A percentile compares a stretch with the other conserved stretches of the same genome.
Evolutionary conservation across 1,140 invertebrate species (phyloP).

Genomic region (Cotesia vestalis): DNA sequence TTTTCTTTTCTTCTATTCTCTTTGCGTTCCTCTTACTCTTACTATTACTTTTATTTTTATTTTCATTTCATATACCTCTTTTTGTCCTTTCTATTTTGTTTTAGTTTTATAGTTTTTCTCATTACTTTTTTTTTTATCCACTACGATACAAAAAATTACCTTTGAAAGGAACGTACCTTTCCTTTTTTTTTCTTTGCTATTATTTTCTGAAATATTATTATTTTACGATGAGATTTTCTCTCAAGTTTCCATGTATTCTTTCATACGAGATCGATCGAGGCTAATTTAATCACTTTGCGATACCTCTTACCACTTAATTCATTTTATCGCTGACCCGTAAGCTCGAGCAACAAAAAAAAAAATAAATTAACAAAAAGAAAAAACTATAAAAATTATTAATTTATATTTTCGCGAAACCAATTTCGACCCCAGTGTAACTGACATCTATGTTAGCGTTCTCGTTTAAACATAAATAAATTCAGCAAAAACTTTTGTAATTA

Average conservation of each 20-base stretch:
- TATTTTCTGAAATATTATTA: conserved; percentile 16
- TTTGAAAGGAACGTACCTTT: too few species aligned
- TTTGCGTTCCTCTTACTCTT: too few species aligned
- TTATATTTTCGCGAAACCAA: too few species aligned
- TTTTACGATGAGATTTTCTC: conserved; percentile 23
- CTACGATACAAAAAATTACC: neutral
- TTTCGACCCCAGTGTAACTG: too few species aligned
- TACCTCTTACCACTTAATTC: conserved; percentile 7
- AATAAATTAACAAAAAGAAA: neutral
- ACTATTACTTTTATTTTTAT: neutral
- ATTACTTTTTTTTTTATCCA: neutral
- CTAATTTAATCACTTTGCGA: conserved; percentile 12
- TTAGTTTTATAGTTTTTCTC: conserved; percentile 13
- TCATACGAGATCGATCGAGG: neutral
- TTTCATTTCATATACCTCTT: neutral
- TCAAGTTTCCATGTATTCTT: neutral
- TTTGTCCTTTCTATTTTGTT: conserved; percentile 3
- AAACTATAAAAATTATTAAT: neutral
- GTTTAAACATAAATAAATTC: too few species aligned
- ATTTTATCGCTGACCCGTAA: conserved; percentile 14
- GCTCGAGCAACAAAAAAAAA: neutral
- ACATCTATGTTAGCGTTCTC: too few species aligned
- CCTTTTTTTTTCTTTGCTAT: conserved; percentile 1
- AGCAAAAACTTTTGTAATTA: too few species aligned
- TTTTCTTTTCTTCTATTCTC: too few species aligned